These are phyloP conservation scores for Morus bassanus DNA, from an alignment of 2,797 vertebrate species.

Conservation along the genomic window DNA sequence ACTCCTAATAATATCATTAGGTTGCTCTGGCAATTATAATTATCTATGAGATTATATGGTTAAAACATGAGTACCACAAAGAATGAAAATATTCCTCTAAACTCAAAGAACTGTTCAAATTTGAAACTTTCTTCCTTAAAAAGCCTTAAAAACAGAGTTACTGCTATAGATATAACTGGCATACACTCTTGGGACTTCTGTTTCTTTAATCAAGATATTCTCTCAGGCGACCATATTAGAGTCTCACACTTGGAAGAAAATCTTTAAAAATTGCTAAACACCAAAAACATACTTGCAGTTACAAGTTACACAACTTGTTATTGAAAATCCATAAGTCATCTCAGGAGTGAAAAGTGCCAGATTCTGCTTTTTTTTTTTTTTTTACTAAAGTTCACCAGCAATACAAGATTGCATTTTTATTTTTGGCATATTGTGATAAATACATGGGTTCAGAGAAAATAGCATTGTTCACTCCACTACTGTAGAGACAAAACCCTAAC, in stretches of 20 bases:
- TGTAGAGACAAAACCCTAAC: not conserved
- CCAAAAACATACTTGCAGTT: not conserved
- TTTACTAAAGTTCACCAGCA: not conserved
- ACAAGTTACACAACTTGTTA: not conserved
- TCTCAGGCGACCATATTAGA: not conserved
- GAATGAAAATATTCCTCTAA: not conserved
- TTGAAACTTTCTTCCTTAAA: not conserved
- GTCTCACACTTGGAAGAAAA: not conserved
- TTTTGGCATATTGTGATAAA: not conserved
- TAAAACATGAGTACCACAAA: not conserved
- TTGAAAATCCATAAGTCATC: not conserved
- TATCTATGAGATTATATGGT: not conserved
- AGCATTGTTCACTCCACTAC: not conserved
- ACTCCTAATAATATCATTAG: not conserved
- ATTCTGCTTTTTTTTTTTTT: not conserved
- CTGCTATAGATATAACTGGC: not conserved
- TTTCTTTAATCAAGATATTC: not conserved
- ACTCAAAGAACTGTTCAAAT: not conserved
- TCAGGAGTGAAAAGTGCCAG: not conserved
- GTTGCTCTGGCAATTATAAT: not conserved
- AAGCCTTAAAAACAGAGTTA: not conserved
- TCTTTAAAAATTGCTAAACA: not conserved
- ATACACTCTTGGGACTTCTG: not conserved
- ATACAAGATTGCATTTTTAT: not conserved
- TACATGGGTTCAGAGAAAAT: not conserved